phyloP scores from a whole-genome alignment of 1,140 invertebrate species.

The Acyrthosiphon pisum region DNA sequence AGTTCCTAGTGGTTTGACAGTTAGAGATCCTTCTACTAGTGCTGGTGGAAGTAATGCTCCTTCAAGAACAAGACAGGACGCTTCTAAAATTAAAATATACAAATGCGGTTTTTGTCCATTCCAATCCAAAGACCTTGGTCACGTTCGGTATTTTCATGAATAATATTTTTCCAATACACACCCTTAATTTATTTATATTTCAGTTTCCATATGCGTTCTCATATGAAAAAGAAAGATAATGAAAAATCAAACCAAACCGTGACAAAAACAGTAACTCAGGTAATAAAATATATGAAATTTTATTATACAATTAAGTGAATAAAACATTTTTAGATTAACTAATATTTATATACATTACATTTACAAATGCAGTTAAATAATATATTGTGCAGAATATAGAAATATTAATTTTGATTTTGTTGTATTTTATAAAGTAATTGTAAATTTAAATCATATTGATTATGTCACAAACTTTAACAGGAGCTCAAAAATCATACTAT shows the following conservation, averaged over 20 bases:
- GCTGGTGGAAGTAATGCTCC: not conserved
- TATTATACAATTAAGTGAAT: not conserved
- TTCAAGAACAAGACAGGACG: not conserved
- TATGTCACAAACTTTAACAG: too few relatives aligned
- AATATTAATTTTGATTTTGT: too few relatives aligned
- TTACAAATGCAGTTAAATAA: not conserved
- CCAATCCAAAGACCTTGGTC: constrained; percentile 58
- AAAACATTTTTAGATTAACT: not conserved
- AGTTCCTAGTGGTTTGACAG: constrained; percentile 29
- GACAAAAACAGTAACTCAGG: not conserved
- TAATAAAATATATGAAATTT: not conserved
- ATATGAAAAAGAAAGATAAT: not conserved
- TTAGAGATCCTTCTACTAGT: not conserved
- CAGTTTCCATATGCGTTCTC: constrained; percentile 49
- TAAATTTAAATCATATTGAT: too few relatives aligned
- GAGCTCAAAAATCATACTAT: too few relatives aligned
- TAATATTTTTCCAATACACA: not conserved
- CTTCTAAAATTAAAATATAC: constrained; percentile 58
- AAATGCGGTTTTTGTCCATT: constrained; percentile 59
- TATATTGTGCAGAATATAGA: too few relatives aligned
- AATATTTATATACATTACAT: not conserved
- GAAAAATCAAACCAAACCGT: not conserved
- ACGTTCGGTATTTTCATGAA: constrained; percentile 44
- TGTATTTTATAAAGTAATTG: too few relatives aligned
- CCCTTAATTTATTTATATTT: not conserved